Conservation (phyloP, 1,140 invertebrate species). For the Argopecten irradians region DNA sequence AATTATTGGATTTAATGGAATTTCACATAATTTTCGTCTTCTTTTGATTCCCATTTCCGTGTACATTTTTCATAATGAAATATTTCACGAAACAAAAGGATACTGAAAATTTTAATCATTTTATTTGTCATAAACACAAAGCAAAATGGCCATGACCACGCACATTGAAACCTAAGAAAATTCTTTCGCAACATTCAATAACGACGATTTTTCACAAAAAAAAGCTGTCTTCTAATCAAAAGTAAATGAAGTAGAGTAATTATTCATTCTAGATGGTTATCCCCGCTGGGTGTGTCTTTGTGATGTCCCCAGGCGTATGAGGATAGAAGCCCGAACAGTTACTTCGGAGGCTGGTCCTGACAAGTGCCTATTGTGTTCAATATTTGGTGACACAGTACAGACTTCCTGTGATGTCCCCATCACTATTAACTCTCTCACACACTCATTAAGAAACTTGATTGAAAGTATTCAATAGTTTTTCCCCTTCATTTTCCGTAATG, state of each 20-base stretch:
- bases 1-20: too few species aligned
- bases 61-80: not conserved
- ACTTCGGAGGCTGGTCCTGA: not conserved
- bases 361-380: not conserved
- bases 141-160: not conserved
- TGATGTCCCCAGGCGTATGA: not conserved
- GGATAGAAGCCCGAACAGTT: not conserved
- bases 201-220: not conserved
- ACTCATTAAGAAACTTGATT: not conserved
- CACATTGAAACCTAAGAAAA: not conserved
- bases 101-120: not conserved
- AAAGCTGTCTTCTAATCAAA: not conserved
- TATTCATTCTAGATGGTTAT: not conserved
- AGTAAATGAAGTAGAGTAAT: constrained; percentile 18
- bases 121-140: not conserved
- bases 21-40: too few species aligned
- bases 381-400: not conserved
- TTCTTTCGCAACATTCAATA: not conserved
- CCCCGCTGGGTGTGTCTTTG: not conserved
- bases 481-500: not conserved
- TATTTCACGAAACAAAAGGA: not conserved
- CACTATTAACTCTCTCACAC: not conserved
- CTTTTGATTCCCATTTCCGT: not conserved
- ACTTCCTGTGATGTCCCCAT: not conserved
- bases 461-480: not conserved